Evolutionary conservation across 2,113 vertebrate species (phyloP), one percentile per base, ranked within the genome.

Genomic region (Donacobius atricapilla): DNA sequence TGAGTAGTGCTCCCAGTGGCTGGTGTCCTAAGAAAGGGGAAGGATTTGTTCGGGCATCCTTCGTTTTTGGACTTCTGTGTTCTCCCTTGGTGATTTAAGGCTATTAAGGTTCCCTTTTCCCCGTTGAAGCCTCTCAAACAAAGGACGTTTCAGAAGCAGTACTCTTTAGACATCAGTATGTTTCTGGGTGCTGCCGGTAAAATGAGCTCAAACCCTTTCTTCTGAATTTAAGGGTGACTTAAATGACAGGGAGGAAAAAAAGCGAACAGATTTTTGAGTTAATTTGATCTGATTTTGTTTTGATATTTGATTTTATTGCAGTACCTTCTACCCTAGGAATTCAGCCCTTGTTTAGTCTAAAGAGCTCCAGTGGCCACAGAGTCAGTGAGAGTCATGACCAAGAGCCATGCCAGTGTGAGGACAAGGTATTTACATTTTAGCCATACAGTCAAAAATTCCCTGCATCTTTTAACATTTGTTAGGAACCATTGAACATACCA

Each of bases 211-310:
- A 31, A 1, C 10, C 47, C 40, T 21, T 60, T n/a, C 35, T 56
- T 76, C 51, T 27, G n/a, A 86, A 77, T 56, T 31, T 63, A 69
- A 84, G 28, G 28, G 54, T 51, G 56, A 78, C 28, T 61, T 64
- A 89, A 81, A 87, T 0, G 13, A 66, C 1, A 1, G 27, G 30
- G 17, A 58, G 18, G 27, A 18, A 56, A 77, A 77, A 87, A 77
- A 28, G 15, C 1, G 2, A 42, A 4, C 33, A 54, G 47, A 48
- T 51, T 70, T 80, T 85, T 28, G 72, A 58, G 56, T 50, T 92
- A 83, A 96, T 92, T 92, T 78, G 76, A 71, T 70, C 65, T 89
- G 91, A 93, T 96, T 89, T 92, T 95, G 83, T 94, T 96, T 95
- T 89, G 94, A 79, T 96, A 79, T 79, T 76, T 91, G 56, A 64